These are phyloP conservation scores for Ptychodera flava DNA, from an alignment of 35 echinoderm and acorn worm species.

Conservation along the genomic window DNA sequence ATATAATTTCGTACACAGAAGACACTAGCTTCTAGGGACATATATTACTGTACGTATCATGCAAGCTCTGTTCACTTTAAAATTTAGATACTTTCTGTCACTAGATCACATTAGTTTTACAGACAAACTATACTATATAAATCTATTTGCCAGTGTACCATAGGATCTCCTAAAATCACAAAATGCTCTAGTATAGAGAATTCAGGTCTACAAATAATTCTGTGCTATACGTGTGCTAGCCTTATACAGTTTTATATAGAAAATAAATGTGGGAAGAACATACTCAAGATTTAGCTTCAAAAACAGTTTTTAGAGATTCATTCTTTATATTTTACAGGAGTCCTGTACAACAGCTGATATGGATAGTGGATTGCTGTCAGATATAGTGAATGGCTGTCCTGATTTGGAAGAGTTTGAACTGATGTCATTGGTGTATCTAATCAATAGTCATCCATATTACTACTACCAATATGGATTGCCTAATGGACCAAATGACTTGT, in stretches of 20 bases:
- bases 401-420: not conserved
- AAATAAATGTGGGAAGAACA: not conserved
- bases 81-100: too few relatives aligned
- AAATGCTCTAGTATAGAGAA: not conserved
- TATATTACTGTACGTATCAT: too few relatives aligned
- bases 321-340: not conserved
- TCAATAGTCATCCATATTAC: not conserved
- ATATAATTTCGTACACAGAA: too few relatives aligned
- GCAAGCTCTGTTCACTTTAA: too few relatives aligned
- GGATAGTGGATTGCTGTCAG: not conserved
- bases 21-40: too few relatives aligned
- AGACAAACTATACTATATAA: too few relatives aligned
- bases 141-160: too few relatives aligned
- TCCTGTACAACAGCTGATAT: not conserved
- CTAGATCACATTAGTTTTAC: too few relatives aligned
- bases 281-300: too few relatives aligned
- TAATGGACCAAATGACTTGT: not conserved
- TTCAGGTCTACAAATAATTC: not conserved
- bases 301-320: too few relatives aligned
- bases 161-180: too few relatives aligned
- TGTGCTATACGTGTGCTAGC: not conserved
- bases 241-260: not conserved
- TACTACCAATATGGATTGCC: not conserved
- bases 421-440: not conserved
- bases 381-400: not conserved